A percentile compares a stretch with the other conserved stretches of the same genome.
These are phyloP conservation scores for Brevimyrus niger DNA, from an alignment of 2,113 vertebrate species.

Conservation along the genomic window DNA sequence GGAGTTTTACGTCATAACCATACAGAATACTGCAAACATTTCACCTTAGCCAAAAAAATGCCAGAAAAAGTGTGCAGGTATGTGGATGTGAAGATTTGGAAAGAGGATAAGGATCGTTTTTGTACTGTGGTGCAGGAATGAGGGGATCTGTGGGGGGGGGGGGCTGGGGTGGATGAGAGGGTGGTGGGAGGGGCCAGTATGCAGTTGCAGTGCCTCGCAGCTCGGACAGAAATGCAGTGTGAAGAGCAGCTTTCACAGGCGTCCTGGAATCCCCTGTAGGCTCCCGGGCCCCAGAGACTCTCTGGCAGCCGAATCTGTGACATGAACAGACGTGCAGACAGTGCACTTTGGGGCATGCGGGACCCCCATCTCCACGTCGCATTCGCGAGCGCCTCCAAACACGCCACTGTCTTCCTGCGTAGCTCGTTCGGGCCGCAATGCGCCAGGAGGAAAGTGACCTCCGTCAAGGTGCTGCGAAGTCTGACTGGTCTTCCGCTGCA, in stretches of 20 bases:
- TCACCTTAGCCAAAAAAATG: neutral
- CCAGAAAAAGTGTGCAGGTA: neutral
- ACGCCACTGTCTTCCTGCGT: neutral
- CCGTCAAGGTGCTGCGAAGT: neutral
- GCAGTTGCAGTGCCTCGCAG: neutral
- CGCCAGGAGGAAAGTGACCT: conserved; percentile 4
- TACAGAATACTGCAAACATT: neutral
- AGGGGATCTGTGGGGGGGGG: neutral
- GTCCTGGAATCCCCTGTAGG: neutral
- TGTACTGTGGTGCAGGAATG: neutral
- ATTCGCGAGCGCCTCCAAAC: neutral
- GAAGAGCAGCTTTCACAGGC: neutral
- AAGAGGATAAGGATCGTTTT: neutral
- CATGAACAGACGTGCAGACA: neutral
- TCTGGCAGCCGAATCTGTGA: neutral
- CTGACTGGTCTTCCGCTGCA: neutral
- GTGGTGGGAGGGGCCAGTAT: neutral
- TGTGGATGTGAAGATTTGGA: neutral
- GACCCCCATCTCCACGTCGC: neutral
- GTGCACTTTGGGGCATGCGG: neutral
- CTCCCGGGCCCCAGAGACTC: neutral
- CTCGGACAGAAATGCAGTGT: neutral
- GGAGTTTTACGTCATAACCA: neutral
- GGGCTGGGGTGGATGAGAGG: neutral
- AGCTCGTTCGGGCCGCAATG: neutral